These are phyloP conservation scores for Rafetus swinhoei DNA, from an alignment of 2,113 vertebrate genomes.

Conservation along the genomic window DNA sequence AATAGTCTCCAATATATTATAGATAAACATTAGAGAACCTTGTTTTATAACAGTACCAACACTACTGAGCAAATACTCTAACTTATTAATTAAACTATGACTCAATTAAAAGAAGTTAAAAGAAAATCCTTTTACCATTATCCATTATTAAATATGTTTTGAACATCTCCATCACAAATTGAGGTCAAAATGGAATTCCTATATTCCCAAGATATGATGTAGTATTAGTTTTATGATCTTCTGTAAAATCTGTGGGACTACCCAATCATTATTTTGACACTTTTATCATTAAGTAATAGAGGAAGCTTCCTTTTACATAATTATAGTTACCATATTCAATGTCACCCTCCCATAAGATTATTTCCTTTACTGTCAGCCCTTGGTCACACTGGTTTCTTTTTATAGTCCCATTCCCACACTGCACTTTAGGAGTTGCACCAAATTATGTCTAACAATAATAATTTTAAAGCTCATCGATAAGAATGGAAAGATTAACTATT, in stretches of 20 bases:
- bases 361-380: conserved; percentile 49
- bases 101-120: not conserved
- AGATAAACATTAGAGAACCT: conserved; percentile 4
- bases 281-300: conserved; percentile 82
- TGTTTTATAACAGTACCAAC: not conserved
- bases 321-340: conserved; percentile 72
- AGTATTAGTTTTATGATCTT: conserved; percentile 79
- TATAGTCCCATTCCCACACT: conserved; percentile 62
- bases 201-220: conserved; percentile 73
- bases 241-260: conserved; percentile 68
- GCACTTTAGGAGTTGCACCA: conserved; percentile 60
- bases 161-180: conserved; percentile 56
- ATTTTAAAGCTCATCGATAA: conserved; percentile 70
- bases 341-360: not conserved
- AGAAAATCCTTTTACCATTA: not conserved
- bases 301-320: conserved; percentile 71
- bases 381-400: conserved; percentile 67
- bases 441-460: conserved; percentile 66
- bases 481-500: conserved; percentile 65
- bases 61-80: not conserved
- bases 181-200: conserved; percentile 76
- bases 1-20: not conserved
- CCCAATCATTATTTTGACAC: conserved; percentile 80
- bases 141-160: conserved; percentile 62
- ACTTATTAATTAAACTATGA: conserved; percentile 3